Evolutionary conservation across 2,888 invertebrate genomes (phyloP), one percentile per base, ranked within the genome.

Genomic region (Nomada goodeniana): DNA sequence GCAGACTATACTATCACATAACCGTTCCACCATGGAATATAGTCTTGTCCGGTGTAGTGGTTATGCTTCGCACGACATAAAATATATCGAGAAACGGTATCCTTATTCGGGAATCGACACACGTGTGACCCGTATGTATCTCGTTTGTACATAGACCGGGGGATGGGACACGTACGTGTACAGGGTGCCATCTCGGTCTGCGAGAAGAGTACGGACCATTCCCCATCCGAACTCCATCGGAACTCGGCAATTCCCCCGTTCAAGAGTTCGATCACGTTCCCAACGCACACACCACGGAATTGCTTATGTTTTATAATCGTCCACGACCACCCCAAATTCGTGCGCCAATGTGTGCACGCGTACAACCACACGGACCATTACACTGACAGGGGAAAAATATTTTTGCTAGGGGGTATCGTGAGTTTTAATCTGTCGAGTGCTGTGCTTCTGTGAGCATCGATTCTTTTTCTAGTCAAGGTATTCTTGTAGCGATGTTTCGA

Each of bases 181-280:
- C 68, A 61, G 80, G 73, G 63, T 76, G 74, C 72, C 82, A 29
- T 82, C 20, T 82, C 68, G 76, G 61, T 86, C 57, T 63, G 70
- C 73, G 70, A 59, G 72, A 29, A 57, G 63, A 68, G 71, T 77
- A 85, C 75, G 70, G 82, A 71, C 78, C 85, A 82, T 88, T 83
- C 83, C 83, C 83, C 82, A 82, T 83, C 87, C 65, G 76, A 89
- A 87, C 87, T 89, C 85, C 77, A 86, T 83, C 86, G 80, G 82
- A 90, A 89, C 86, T 88, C 87, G 73, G 87, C 84, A 86, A 90
- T 89, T 90, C 88, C 83, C 75, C 76, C 83, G 85, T 88, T 91
- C 88, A 89, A 87, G 79, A 92, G 89, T 92, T 91, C 86, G 82
- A 86, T 91, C 92, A 92, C 92, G 91, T 91, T 90, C 20, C 23